Conservation (phyloP, 2,797 vertebrate genomes). For the Okamejei kenojei region DNA sequence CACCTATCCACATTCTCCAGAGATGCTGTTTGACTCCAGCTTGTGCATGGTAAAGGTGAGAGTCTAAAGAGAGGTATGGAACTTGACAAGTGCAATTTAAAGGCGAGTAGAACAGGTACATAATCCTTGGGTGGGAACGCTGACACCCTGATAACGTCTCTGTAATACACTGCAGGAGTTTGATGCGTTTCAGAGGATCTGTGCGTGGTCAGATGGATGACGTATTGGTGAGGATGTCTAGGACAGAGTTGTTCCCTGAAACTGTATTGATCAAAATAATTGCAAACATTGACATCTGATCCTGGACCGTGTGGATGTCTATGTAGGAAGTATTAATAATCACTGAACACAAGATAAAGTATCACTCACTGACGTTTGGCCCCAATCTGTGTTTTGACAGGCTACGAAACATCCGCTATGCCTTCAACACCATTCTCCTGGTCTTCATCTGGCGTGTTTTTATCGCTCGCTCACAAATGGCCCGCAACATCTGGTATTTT, state of each 20-base stretch:
- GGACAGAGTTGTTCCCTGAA: background rate
- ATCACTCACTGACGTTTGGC: background rate
- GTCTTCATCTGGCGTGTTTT: slow-evolving; percentile 90
- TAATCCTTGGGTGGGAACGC: too few relatives aligned
- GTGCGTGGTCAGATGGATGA: background rate
- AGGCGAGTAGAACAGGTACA: too few relatives aligned
- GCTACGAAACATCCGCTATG: slow-evolving; percentile 84
- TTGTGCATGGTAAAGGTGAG: too few relatives aligned
- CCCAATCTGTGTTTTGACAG: slow-evolving; percentile 51
- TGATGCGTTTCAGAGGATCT: background rate
- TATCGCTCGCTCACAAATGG: slow-evolving; percentile 87
- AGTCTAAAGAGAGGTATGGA: too few relatives aligned
- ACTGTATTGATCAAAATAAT: background rate
- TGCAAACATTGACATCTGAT: background rate
- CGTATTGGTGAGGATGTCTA: too few relatives aligned
- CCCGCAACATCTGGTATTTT: slow-evolving; percentile 90
- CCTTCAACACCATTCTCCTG: slow-evolving; percentile 79
- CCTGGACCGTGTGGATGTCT: background rate
- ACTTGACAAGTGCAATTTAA: too few relatives aligned
- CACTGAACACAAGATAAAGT: background rate
- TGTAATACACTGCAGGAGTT: too few relatives aligned
- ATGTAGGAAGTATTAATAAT: background rate
- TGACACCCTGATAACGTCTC: too few relatives aligned
- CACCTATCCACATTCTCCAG: too few relatives aligned
- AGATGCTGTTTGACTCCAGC: too few relatives aligned